Base-by-base conservation (phyloP, 2,888 invertebrate genomes). In the Xestia rhomboidea region DNA sequence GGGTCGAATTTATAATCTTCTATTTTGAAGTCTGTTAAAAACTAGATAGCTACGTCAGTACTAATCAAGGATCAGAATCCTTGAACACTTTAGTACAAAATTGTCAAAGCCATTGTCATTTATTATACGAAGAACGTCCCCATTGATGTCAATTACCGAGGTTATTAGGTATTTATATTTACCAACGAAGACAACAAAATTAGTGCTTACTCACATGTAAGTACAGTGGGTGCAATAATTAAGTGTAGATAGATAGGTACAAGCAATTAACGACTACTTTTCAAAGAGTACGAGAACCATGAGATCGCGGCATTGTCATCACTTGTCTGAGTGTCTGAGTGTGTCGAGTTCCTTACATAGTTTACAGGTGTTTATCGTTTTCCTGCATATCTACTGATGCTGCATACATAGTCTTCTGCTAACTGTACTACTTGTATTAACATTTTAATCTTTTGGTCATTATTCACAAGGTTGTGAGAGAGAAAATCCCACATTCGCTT, bases 401-500 rank as follows among this genome's bases (percentile, higher is more conserved):
- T 54, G n/a, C n/a, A 54, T 54, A 5, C 54, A n/a, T n/a, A 49
- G n/a, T 21, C 21, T 62, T 24, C 34, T 24, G 15, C 10, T 62
- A 11, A 62, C 24, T 34, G 21, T 34, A 62, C 62, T 62, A 34
- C 8, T 34, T 24, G 11, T 34, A 34, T 34, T 34, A 34, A 24
- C 30, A 15, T 60, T 30, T 51, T 60, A 21, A 34, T 24, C 24
- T 6, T 63, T 34, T 27, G 8, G 13, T 57, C 21, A 57, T 15
- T 41, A 57, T 44, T 63, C 21, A 46, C n/a, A 46, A 7, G n/a
- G 18, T 71, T 63, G 11, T 57, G 15, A 27, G 27, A 27, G 27
- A 44, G 7, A 49, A 34, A 41, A 64, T 30, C 10, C 24, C 24
- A 46, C 41, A 41, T 46, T 68, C 41, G 7, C 18, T 82, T 82